phyloP scores from a whole-genome alignment of 2,888 invertebrate genomes.

The Agrotis clavis region DNA sequence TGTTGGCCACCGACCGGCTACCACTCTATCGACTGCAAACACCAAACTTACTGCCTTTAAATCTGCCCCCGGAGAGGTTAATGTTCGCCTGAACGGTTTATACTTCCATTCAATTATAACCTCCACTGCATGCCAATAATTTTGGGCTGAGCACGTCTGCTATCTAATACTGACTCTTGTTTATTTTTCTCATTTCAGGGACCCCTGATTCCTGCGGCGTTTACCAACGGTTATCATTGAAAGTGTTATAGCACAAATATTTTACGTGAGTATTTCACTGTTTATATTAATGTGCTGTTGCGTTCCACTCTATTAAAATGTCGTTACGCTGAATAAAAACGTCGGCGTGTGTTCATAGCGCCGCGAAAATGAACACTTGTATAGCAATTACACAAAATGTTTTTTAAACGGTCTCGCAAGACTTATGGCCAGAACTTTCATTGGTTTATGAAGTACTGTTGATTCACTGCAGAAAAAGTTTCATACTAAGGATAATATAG shows the following conservation, averaged over 20 bases:
- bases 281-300: conserved; percentile 76
- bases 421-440: conserved; percentile 60
- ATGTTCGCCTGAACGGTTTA: conserved; percentile 85
- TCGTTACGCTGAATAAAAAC: conserved; percentile 82
- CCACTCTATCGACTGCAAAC: conserved; percentile 89
- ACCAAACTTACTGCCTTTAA: conserved; percentile 89
- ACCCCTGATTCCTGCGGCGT: conserved; percentile 99
- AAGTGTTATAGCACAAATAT: conserved; percentile 91
- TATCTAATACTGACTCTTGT: conserved; percentile 55
- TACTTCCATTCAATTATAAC: conserved; percentile 85
- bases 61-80: conserved; percentile 87
- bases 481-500: background rate
- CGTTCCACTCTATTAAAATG: conserved; percentile 82
- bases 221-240: conserved; percentile 99
- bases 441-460: conserved; percentile 21
- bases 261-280: conserved; percentile 87
- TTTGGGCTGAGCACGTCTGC: conserved; percentile 60
- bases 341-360: conserved; percentile 76
- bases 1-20: conserved; percentile 85
- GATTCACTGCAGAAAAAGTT: background rate
- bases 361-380: conserved; percentile 75
- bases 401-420: conserved; percentile 75
- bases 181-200: conserved; percentile 93
- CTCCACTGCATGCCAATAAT: conserved; percentile 72
- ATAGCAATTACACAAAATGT: conserved; percentile 76